Evolutionary conservation across 1,140 invertebrate genomes (phyloP), one percentile per base, ranked within the genome.

Genomic region (Ceratoteleas bidentatus): DNA sequence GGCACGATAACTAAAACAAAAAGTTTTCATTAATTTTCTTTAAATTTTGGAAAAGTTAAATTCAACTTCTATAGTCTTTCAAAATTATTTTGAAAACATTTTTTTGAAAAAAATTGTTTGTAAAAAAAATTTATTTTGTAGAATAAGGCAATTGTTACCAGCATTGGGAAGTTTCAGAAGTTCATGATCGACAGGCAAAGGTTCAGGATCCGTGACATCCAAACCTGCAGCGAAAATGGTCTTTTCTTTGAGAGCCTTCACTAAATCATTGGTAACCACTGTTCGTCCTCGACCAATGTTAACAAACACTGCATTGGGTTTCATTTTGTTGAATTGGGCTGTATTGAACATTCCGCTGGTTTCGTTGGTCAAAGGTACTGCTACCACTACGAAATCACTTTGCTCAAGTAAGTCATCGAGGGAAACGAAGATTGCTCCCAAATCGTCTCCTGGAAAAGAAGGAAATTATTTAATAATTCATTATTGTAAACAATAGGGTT

Each of bases 141-240:
- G 24, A 24, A 2, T 24, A 24, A 24, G 1, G 24, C 1, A 24
- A 24, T 45, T 70, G 32, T 62, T 56, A 96, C 95, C 94, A 84
- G 95, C 96, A 90, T 98, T 98, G 2, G 94, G 92, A 16, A 98
- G 86, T 62, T 93, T 93, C 0, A 97, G 90, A 2, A 99, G 91
- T 24, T 94, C 94, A 90, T 97, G 94, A 86, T 96, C 93, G 0
- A 92, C 88, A 0, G 97, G 95, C 24, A 99, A 85, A 3, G 97
- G 98, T 91, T 99, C 97, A 0, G 97, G 97, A 4, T 94, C 94
- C 50, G 95, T 96, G 0, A 98, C 98, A 89, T 99, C 98, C 0
- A 99, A 91, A 0, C 97, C 98, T 0, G 97, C 97, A 0, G 95
- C 95, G 85, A 94, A 95, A 81, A 98, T 98, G 73, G 92, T 89